phyloP scores from a whole-genome alignment of 2,888 invertebrate species.

The Epistrophe eligans region DNA sequence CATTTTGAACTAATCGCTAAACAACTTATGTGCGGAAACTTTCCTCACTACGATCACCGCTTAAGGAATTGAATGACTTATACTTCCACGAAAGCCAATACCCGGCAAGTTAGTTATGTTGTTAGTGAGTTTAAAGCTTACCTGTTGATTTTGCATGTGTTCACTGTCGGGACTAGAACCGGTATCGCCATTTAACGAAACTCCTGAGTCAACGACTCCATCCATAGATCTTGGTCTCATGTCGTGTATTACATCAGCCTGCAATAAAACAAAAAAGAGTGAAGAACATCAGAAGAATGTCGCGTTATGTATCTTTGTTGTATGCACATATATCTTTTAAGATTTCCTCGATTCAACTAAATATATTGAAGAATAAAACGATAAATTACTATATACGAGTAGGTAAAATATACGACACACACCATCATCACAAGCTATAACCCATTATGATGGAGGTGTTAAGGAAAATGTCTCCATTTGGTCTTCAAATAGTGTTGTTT shows the following conservation, averaged over 20 bases:
- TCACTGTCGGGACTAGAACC: constrained; percentile 82
- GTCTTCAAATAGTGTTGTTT: constrained; percentile 1
- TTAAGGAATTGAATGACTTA: constrained; percentile 21
- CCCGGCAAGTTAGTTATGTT: neutral
- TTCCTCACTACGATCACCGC: neutral
- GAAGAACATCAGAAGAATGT: constrained; percentile 45
- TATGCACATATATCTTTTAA: neutral
- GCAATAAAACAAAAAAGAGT: constrained; percentile 73
- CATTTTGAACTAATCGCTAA: neutral
- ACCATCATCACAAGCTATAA: neutral
- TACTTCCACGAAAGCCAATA: constrained; percentile 10
- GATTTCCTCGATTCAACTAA: constrained; percentile 13
- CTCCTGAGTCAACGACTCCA: constrained; percentile 82
- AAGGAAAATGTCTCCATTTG: constrained; percentile 40
- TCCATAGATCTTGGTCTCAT: constrained; percentile 83
- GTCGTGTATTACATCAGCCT: constrained; percentile 83
- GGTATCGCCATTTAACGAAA: constrained; percentile 82
- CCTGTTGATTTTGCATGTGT: constrained; percentile 82
- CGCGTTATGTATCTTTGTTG: neutral
- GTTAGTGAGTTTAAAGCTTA: constrained; percentile 62
- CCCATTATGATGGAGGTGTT: constrained; percentile 20
- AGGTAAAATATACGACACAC: neutral
- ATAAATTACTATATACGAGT: neutral
- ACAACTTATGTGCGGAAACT: constrained; percentile 12
- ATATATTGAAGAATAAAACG: neutral